Conservation (phyloP, 2,113 vertebrate species). For the Albula goreensis region DNA sequence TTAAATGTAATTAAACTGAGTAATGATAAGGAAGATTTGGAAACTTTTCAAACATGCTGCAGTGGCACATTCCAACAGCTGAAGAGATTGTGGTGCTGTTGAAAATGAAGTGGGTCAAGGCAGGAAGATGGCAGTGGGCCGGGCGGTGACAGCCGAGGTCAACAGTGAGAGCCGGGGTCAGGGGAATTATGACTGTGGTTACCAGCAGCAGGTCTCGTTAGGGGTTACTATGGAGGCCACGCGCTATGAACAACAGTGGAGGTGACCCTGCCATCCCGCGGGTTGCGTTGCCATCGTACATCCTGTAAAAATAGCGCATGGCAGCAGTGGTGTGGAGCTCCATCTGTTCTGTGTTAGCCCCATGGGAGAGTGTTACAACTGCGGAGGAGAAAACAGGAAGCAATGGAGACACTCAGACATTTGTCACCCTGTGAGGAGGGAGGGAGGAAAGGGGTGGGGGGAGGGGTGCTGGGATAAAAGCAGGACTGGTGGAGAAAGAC, state of each 20-base stretch:
- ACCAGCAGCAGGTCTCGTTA: background rate
- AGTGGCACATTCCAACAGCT: too few species aligned
- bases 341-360: conserved; percentile 2
- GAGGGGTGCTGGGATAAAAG: background rate
- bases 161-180: background rate
- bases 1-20: background rate
- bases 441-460: background rate
- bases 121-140: background rate
- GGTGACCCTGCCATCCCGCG: conserved; percentile 4
- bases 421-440: background rate
- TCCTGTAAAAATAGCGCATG: background rate
- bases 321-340: background rate
- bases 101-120: conserved; percentile 2
- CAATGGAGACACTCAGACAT: background rate
- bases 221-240: conserved; percentile 15
- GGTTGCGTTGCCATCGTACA: background rate
- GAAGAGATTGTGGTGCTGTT: background rate
- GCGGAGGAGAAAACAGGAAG: background rate
- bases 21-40: background rate
- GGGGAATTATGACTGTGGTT: background rate
- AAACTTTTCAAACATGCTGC: too few species aligned
- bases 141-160: background rate
- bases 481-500: background rate
- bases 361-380: background rate
- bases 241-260: background rate